Evolutionary conservation across 2,797 vertebrate species (phyloP).

Genomic region (Martes flavigula): DNA sequence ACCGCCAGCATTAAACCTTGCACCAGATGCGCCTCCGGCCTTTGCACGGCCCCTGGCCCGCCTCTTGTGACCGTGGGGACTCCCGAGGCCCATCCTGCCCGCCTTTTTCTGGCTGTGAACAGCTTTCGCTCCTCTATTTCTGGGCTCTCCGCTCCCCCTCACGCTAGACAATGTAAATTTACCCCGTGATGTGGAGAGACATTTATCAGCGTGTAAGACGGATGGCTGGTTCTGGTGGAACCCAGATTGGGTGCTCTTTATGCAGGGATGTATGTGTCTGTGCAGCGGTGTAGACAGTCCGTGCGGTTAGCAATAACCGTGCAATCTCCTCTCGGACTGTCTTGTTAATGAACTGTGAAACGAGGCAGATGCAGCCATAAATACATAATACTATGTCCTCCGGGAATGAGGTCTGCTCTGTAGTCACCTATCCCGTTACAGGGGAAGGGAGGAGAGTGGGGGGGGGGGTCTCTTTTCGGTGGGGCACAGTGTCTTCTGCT

Average conservation of each 20-base stretch:
- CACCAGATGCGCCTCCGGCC: not conserved
- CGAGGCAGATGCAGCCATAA: constrained; percentile 1
- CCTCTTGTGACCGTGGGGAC: not conserved
- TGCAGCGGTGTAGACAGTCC: not conserved
- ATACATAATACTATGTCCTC: not conserved
- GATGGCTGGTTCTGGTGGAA: not conserved
- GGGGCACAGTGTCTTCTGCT: not conserved
- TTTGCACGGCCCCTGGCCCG: not conserved
- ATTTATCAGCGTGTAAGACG: not conserved
- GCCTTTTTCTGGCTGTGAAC: not conserved
- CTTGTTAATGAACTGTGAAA: constrained; percentile 65
- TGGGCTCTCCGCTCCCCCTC: not conserved
- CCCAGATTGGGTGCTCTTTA: not conserved
- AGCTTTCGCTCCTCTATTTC: not conserved
- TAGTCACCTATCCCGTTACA: not conserved
- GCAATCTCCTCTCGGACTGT: not conserved
- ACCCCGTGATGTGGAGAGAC: not conserved
- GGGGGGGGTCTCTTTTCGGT: not conserved
- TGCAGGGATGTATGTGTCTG: not conserved
- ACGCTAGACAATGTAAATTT: constrained; percentile 9
- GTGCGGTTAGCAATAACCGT: not conserved
- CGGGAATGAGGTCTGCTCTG: not conserved
- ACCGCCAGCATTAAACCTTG: not conserved
- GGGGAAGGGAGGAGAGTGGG: not conserved
- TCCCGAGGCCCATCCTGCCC: rapidly evolving